These are phyloP conservation scores for Coilia nasus DNA, from an alignment of 2,797 vertebrate species.

Conservation along the genomic window DNA sequence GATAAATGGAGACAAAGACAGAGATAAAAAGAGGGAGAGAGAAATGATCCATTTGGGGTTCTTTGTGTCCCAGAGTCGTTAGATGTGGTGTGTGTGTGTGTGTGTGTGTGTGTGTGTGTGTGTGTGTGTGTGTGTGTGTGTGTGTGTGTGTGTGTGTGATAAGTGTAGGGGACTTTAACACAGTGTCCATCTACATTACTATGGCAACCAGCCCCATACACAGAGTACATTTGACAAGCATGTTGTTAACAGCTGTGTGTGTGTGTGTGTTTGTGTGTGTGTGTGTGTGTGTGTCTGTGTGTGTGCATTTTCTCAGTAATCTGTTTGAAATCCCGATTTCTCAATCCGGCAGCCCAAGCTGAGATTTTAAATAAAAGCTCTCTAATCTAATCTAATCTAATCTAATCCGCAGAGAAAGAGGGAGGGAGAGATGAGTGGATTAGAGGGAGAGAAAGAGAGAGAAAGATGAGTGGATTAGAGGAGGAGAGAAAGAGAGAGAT, in stretches of 20 bases:
- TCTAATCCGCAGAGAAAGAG: neutral
- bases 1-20: too few relatives aligned
- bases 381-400: neutral
- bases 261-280: neutral
- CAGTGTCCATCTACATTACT: neutral
- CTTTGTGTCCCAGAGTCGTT: too few relatives aligned
- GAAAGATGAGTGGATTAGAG: neutral
- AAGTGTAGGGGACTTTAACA: neutral
- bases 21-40: neutral
- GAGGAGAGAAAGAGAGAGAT: neutral
- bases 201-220: neutral
- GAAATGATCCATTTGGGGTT: neutral
- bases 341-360: neutral
- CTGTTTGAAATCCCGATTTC: constrained; percentile 4
- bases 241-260: constrained; percentile 1
- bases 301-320: constrained; percentile 23
- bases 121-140: neutral
- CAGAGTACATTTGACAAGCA: neutral
- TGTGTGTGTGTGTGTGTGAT: neutral
- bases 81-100: too few relatives aligned
- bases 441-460: constrained; percentile 1
- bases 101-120: too few relatives aligned
- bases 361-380: neutral
- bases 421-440: neutral
- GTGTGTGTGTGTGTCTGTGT: neutral